Base-by-base conservation (phyloP, 2,797 vertebrate genomes). In the Rhabdomys pumilio region DNA sequence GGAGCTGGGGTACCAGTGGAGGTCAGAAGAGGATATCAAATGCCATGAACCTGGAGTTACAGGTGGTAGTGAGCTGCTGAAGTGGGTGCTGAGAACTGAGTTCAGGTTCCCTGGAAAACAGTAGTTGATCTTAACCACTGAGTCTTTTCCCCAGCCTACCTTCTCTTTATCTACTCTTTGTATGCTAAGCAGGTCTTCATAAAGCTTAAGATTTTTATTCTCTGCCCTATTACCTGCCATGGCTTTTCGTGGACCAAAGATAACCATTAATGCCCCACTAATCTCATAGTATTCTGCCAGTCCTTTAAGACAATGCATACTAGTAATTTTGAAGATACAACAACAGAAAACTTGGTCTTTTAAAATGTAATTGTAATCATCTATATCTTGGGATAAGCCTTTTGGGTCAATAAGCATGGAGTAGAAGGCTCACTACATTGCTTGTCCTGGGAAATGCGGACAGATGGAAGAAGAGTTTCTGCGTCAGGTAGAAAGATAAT, bases 391-490 rank as follows among this genome's bases (percentile, higher is more conserved):
- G n/a, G n/a, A 80, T 91, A 84, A 94, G 26, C 73, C 73, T 96
- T 95, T 90, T 82, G 57, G 34, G 34, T 90, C n/a, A 73, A 50
- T 41, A 72, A 59, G 50, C 14, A 41, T 80, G 63, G 7, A 81
- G 22, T 75, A 90, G 91, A 96, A 94, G 87, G 17, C 17, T 82
- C 81, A 93, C 89, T 86, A 6, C 29, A 57, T 96, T 92, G 84
- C 95, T 57, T 29, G 59, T 57, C 29, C 72, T 83, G 44, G 69
- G 6, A 92, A 75, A 44, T 88, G 10, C 29, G 6, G 4, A 7
- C 59, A 19, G 24, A 24, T 65, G 47, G 20, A 84, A 65, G 55
- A 77, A 67, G 61, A 94, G 17, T 80, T 95, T 15, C 41, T 79
- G 90, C 0, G 53, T 57, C 29, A 85, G 4, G 13, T 73, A 44